Evolutionary conservation across 2,888 invertebrate genomes (phyloP).

Genomic region (Saturnia japonica): DNA sequence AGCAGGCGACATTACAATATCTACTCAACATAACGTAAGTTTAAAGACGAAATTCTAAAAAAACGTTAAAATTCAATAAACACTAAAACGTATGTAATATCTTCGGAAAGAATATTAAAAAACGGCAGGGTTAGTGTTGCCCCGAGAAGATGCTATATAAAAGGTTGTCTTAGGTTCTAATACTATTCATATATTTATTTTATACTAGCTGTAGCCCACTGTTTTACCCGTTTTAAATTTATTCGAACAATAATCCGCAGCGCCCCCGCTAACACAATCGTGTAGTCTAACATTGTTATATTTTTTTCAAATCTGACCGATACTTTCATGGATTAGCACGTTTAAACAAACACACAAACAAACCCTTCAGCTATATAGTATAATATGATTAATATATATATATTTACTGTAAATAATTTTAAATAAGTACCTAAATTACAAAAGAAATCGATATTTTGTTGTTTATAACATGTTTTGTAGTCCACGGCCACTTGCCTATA

Average conservation of each 20-base stretch:
- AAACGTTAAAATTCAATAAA: background rate
- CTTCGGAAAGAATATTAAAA: constrained; percentile 13
- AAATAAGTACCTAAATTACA: too few species aligned
- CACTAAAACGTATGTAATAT: constrained; percentile 9
- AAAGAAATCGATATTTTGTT: background rate
- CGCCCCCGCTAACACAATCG: too few species aligned
- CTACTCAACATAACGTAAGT: background rate
- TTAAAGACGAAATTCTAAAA: constrained; percentile 3
- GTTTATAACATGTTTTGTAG: background rate
- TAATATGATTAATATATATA: too few species aligned
- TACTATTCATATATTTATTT: background rate
- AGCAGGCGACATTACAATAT: background rate
- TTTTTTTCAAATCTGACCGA: too few species aligned
- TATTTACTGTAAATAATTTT: too few species aligned
- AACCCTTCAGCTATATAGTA: too few species aligned
- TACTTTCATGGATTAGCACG: too few species aligned
- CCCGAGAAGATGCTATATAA: background rate
- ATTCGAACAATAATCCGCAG: too few species aligned
- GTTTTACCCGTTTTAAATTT: background rate
- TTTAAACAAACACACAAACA: too few species aligned
- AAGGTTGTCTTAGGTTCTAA: background rate
- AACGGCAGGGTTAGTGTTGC: background rate
- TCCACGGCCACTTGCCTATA: too few species aligned
- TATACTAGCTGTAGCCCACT: background rate
- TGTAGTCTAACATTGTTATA: too few species aligned